A percentile compares a stretch with the other conserved stretches of the same genome.
Evolutionary conservation across 2,113 vertebrate species (phyloP).

Genomic region (Semnopithecus entellus): DNA sequence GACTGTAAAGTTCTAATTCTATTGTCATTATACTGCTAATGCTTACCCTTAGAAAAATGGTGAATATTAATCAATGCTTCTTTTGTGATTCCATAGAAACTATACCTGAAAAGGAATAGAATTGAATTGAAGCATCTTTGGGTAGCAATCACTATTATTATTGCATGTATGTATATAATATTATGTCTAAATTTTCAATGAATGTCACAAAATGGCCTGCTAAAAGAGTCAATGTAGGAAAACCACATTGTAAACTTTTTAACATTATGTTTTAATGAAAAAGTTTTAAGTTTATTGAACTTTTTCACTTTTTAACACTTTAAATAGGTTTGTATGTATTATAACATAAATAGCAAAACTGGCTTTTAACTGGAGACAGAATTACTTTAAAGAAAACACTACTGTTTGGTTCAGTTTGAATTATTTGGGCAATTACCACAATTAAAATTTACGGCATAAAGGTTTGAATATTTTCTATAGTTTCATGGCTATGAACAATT

Average conservation of each 20-base stretch:
- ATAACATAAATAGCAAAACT: neutral
- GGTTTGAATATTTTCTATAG: neutral
- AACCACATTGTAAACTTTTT: neutral
- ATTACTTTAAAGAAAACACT: neutral
- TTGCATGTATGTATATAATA: neutral
- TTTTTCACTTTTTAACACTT: neutral
- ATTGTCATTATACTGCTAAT: neutral
- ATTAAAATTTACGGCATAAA: neutral
- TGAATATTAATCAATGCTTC: neutral
- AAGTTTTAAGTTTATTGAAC: neutral
- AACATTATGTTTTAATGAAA: neutral
- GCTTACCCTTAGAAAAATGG: constrained; percentile 25
- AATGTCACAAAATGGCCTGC: neutral
- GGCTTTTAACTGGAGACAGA: neutral
- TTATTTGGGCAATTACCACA: neutral
- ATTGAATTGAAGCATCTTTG: neutral
- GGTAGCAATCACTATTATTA: neutral
- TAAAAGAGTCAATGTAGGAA: neutral
- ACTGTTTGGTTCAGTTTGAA: neutral
- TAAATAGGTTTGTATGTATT: neutral
- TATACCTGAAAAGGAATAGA: neutral
- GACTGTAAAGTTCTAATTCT: constrained; percentile 42
- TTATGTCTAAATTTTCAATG: neutral
- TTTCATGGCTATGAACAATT: neutral
- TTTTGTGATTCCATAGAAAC: constrained; percentile 17